Evolutionary conservation across 2,797 vertebrate species (phyloP), one percentile per base, ranked within the genome.

Genomic region (Fundulus diaphanus): DNA sequence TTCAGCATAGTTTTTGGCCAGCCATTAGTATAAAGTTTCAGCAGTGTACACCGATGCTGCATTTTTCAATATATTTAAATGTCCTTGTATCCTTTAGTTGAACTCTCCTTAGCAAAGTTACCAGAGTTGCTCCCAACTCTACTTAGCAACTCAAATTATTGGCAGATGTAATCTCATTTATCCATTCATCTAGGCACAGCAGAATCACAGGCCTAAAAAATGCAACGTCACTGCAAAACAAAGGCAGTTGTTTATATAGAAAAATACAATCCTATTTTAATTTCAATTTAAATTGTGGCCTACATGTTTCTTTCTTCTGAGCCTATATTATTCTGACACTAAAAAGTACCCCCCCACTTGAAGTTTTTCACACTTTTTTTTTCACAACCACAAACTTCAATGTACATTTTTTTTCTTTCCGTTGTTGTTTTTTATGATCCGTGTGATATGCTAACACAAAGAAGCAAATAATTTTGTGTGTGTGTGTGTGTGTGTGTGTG

Each of bases 1-100:
- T 87, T 92, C 80, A 78, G 83, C 80, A 87, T 76, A 61, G 42
- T 89, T 90, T 91, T 89, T 91, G 90, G 88, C 86, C 54, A 77
- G 88, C 90, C 85, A 86, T 54, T 75, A 82, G 78, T 80, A 77
- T 88, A 51, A 70, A 1, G 79, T 89, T 90, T 88, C 78, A 84
- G 77, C 74, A 76, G 65, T 76, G 74, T 67, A 42, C 70, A 72
- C 67, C 52, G 83, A 86, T 87, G 61, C 77, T 71, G 72, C 52
- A 84, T 88, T 89, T 83, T 15, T 78, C 48, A 86, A 83, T 73
- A 72, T 73, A 83, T 86, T 84, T 85, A 85, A 77, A 82, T 72
- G 48, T 85, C 73, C 77, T 65, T 4, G 56, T 88, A 90, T 90
- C 84, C 85, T 85, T 88, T 88, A 37, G 84, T 87, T 90, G 88